phyloP scores from a whole-genome alignment of 2,888 invertebrate genomes.

The Melieria crassipennis region DNA sequence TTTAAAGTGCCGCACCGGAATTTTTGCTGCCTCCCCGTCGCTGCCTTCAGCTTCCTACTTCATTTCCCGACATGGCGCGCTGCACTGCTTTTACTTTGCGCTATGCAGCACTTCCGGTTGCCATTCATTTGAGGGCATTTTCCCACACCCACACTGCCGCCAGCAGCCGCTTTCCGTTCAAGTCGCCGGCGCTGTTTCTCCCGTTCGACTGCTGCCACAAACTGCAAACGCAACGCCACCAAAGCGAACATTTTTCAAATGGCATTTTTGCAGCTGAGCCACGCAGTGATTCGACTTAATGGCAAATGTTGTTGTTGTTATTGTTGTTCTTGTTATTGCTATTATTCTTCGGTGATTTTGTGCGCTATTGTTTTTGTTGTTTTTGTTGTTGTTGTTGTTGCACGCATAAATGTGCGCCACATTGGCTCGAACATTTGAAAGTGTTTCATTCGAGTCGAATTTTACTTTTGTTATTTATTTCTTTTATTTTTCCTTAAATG shows the following conservation, averaged over 20 bases:
- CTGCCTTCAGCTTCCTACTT: background rate
- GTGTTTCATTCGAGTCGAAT: too few relatives aligned
- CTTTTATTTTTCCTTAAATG: too few relatives aligned
- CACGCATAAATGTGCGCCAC: too few relatives aligned
- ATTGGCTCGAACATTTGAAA: too few relatives aligned
- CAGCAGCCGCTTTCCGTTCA: background rate
- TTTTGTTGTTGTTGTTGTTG: too few relatives aligned
- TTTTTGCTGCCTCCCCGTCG: conserved; percentile 19
- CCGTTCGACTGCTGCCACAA: background rate
- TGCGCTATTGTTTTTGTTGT: too few relatives aligned
- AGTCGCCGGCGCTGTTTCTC: background rate
- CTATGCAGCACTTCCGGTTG: background rate
- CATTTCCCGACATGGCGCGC: background rate
- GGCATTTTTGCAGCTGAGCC: conserved; percentile 28
- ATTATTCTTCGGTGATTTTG: background rate
- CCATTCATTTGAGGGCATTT: background rate
- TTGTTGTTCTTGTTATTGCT: background rate
- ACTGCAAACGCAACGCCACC: background rate
- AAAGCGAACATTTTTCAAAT: conserved; percentile 14
- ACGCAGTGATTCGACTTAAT: conserved; percentile 31
- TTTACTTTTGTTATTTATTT: too few relatives aligned
- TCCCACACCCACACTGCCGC: background rate
- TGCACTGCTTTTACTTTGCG: background rate
- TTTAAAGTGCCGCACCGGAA: conserved; percentile 53
- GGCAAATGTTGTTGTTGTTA: conserved; percentile 28